Percentiles rank a stretch among this genome's conserved stretches.
These are phyloP conservation scores for Athene noctua DNA, from an alignment of 2,113 vertebrate species.

Conservation along the genomic window DNA sequence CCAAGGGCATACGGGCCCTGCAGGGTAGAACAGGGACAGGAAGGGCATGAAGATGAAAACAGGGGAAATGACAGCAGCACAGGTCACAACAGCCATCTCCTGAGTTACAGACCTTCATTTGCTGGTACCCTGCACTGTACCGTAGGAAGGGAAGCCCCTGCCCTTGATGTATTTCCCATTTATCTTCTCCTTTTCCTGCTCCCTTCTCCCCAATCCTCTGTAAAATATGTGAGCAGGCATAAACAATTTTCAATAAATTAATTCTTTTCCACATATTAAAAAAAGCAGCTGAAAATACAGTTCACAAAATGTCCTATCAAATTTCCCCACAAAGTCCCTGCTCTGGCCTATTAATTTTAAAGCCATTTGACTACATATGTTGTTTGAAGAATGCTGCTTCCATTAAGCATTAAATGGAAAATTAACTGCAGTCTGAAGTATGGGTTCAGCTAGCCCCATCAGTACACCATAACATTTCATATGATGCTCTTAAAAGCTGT, in stretches of 20 bases:
- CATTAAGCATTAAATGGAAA: background rate
- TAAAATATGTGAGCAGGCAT: background rate
- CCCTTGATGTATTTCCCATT: background rate
- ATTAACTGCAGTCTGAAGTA: background rate
- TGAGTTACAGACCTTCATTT: background rate
- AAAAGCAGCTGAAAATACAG: background rate
- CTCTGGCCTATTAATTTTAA: background rate
- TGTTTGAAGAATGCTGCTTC: background rate
- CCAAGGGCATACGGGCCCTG: background rate
- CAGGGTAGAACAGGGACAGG: background rate
- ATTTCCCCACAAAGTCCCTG: background rate
- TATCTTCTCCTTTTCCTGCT: background rate
- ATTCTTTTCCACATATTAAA: background rate
- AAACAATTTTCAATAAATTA: background rate
- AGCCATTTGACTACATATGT: background rate
- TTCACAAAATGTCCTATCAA: background rate
- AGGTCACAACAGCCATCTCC: background rate
- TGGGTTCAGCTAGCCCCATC: background rate
- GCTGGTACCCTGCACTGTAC: background rate
- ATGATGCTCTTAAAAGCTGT: background rate
- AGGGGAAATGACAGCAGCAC: background rate
- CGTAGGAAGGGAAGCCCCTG: background rate
- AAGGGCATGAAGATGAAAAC: background rate
- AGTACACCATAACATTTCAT: background rate
- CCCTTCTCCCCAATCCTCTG: background rate